Conservation (phyloP, 2,113 vertebrate species). For the Hyaena hyaena region DNA sequence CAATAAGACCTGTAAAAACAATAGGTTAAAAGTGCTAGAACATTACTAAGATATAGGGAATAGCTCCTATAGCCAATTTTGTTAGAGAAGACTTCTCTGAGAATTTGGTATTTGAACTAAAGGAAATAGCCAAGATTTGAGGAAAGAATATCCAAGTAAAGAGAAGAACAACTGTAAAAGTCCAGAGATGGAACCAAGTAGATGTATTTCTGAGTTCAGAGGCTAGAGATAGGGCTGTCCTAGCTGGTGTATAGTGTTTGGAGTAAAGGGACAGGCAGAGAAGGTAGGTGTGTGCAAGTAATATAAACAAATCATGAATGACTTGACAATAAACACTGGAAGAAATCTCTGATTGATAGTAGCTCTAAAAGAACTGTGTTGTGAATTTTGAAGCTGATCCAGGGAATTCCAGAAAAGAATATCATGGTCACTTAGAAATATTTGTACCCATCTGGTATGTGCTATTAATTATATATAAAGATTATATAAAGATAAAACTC, state of each 20-base stretch:
- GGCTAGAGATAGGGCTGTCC: background rate
- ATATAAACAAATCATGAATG: background rate
- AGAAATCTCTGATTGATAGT: background rate
- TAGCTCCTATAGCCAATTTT: background rate
- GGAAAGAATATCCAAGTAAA: background rate
- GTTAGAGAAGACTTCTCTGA: background rate
- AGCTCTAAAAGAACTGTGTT: background rate
- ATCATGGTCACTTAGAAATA: background rate
- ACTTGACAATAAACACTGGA: background rate
- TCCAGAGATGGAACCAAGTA: background rate
- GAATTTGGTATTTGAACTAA: background rate
- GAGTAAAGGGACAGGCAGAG: background rate
- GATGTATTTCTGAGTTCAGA: background rate
- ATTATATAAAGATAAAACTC: background rate
- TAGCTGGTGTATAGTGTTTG: background rate
- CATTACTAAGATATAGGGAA: background rate
- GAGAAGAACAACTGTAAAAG: background rate
- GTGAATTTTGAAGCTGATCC: background rate
- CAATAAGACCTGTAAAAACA: background rate
- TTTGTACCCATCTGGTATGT: background rate
- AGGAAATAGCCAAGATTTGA: background rate
- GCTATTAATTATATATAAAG: background rate
- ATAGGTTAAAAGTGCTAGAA: background rate
- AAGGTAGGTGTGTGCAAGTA: background rate
- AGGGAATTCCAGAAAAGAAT: background rate